These are phyloP conservation scores for Mimachlamys varia DNA, from an alignment of 2,888 invertebrate species.

Conservation along the genomic window DNA sequence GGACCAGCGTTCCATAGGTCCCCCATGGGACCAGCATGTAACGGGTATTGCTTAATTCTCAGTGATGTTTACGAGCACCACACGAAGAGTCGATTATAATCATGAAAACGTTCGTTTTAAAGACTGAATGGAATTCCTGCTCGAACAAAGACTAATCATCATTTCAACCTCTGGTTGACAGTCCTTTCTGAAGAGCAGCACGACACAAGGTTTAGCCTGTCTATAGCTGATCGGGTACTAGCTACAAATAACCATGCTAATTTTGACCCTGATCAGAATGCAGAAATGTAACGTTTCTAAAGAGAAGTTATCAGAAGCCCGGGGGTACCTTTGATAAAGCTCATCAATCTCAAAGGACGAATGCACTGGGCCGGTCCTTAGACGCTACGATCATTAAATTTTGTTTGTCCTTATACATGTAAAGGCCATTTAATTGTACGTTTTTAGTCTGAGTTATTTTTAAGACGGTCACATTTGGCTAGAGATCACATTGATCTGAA, in stretches of 20 bases:
- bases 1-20: too few species aligned
- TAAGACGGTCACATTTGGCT: too few species aligned
- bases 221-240: neutral
- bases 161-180: neutral
- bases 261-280: conserved; percentile 22
- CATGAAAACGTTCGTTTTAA: neutral
- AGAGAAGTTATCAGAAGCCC: neutral
- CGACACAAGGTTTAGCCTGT: neutral
- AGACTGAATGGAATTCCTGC: neutral
- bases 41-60: neutral
- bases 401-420: neutral
- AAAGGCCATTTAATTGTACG: too few species aligned
- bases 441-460: too few species aligned
- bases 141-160: neutral
- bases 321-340: neutral
- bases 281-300: neutral
- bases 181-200: neutral
- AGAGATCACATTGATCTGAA: too few species aligned
- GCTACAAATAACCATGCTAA: neutral
- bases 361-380: neutral
- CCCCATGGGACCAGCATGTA: too few species aligned
- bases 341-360: neutral
- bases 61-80: neutral
- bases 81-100: neutral
- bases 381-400: neutral